A percentile compares a stretch with the other conserved stretches of the same genome.
Conservation (phyloP, 2,888 invertebrate species). For the Xylota segnis region DNA sequence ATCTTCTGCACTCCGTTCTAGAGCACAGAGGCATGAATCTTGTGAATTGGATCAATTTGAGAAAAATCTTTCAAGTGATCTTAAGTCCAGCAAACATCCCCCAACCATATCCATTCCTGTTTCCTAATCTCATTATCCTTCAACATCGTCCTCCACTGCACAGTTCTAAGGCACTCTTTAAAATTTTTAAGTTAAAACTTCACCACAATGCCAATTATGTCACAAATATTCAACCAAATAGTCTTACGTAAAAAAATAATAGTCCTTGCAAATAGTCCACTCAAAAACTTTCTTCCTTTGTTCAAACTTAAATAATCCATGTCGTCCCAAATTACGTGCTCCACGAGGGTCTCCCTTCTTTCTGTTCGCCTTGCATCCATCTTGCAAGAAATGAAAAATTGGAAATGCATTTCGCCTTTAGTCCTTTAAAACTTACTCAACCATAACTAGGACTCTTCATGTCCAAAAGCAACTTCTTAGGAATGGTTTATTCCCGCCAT, state of each 20-base stretch:
- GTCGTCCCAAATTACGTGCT: constrained; percentile 65
- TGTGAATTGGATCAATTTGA: too few relatives aligned
- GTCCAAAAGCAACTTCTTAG: constrained; percentile 1
- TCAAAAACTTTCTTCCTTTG: constrained; percentile 37
- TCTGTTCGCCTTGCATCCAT: background rate
- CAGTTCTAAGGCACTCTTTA: too few relatives aligned
- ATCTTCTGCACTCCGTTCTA: too few relatives aligned
- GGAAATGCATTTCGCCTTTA: constrained; percentile 35
- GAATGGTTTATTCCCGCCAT: constrained; percentile 39
- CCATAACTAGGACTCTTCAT: constrained; percentile 36
- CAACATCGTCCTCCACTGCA: too few relatives aligned
- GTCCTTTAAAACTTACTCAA: constrained; percentile 40
- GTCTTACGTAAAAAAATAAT: background rate
- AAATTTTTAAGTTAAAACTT: background rate
- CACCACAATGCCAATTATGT: background rate
- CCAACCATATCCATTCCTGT: too few relatives aligned
- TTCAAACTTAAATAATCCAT: constrained; percentile 49
- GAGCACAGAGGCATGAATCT: too few relatives aligned
- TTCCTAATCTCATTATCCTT: too few relatives aligned
- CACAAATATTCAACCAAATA: constrained; percentile 5
- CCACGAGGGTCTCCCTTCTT: background rate
- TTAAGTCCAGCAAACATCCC: too few relatives aligned
- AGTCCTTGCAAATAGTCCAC: constrained; percentile 45
- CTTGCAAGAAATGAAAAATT: constrained; percentile 10
- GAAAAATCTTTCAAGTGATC: too few relatives aligned